A percentile compares a stretch with the other conserved stretches of the same genome.
These are phyloP conservation scores for Sinella curviseta DNA, from an alignment of 1,140 invertebrate species.

Conservation along the genomic window DNA sequence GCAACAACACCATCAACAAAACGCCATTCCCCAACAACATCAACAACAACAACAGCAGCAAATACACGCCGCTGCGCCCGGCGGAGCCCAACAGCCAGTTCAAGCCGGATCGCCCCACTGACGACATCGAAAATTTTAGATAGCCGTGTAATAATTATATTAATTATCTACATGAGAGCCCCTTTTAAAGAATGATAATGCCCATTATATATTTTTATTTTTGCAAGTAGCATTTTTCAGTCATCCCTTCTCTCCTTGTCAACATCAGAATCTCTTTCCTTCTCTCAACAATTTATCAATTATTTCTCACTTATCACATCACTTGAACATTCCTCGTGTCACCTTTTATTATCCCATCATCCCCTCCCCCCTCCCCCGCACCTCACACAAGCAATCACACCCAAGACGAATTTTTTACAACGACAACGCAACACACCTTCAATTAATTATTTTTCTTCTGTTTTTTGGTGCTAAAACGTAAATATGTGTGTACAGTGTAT, in stretches of 20 bases:
- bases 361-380: too few relatives aligned
- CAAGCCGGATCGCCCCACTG: not conserved
- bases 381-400: not conserved
- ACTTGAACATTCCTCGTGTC: not conserved
- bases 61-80: not conserved
- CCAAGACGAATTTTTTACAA: not conserved
- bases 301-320: not conserved
- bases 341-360: too few relatives aligned
- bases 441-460: too few relatives aligned
- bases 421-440: too few relatives aligned
- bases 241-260: not conserved
- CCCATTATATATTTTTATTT: too few relatives aligned
- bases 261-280: not conserved
- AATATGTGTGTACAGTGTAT: too few relatives aligned
- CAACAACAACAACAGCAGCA: not conserved
- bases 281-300: not conserved
- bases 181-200: too few relatives aligned
- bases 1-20: not conserved
- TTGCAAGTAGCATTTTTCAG: not conserved
- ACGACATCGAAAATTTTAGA: not conserved
- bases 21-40: not conserved
- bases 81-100: not conserved
- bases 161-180: too few relatives aligned
- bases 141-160: not conserved
- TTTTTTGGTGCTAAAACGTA: too few relatives aligned